Evolutionary conservation across 2,888 invertebrate species (phyloP).

Genomic region (Syrphus vitripennis): DNA sequence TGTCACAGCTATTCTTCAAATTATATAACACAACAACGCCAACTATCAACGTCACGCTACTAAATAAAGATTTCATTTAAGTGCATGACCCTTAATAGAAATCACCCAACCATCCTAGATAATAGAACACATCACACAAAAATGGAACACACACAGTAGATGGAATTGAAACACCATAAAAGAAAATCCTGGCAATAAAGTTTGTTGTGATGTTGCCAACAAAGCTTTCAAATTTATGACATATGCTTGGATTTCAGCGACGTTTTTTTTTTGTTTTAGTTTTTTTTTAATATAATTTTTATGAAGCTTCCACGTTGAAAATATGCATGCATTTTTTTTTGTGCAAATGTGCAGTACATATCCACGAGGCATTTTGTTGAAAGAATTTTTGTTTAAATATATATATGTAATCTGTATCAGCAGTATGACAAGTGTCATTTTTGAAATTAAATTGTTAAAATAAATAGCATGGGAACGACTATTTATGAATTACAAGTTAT

Average conservation of each 20-base stretch:
- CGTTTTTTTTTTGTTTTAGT: constrained; percentile 11
- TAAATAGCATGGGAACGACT: not conserved
- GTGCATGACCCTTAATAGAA: constrained; percentile 41
- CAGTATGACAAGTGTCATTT: constrained; percentile 45
- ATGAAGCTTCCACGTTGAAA: constrained; percentile 21
- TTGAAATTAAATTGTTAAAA: constrained; percentile 53
- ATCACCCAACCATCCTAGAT: not conserved
- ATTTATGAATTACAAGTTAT: too few species aligned
- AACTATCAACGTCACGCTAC: constrained; percentile 46
- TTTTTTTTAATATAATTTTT: constrained; percentile 52
- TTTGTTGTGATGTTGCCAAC: constrained; percentile 67
- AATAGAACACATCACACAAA: constrained; percentile 4
- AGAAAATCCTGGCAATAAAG: constrained; percentile 62
- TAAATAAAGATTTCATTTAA: constrained; percentile 64
- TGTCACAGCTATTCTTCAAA: constrained; percentile 11
- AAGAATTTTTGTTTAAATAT: not conserved
- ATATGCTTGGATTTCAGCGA: constrained; percentile 38
- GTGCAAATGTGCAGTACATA: not conserved
- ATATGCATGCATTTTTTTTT: constrained; percentile 19
- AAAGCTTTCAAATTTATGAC: constrained; percentile 70
- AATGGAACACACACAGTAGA: not conserved
- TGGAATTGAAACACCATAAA: constrained; percentile 46
- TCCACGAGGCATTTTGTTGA: constrained; percentile 29
- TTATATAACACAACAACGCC: constrained; percentile 18
- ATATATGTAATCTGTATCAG: constrained; percentile 26